Conservation (phyloP, 2,113 vertebrate species). For the Nothoprocta pentlandii region DNA sequence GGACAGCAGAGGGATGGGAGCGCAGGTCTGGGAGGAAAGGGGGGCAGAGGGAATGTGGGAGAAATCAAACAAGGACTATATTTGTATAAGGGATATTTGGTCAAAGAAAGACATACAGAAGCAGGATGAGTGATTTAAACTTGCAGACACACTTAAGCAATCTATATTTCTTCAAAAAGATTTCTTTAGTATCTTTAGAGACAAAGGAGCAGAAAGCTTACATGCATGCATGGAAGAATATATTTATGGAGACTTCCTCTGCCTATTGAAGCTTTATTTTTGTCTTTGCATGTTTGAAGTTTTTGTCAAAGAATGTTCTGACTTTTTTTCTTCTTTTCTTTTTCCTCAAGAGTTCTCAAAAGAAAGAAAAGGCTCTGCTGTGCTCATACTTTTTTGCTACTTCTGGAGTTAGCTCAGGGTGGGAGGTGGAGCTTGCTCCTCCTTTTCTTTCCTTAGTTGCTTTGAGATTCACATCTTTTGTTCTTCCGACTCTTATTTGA, state of each 20-base stretch:
- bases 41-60: neutral
- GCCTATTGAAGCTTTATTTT: conserved; percentile 49
- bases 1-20: neutral
- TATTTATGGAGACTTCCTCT: neutral
- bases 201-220: neutral
- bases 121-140: neutral
- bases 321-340: neutral
- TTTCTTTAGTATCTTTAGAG: neutral
- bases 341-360: neutral
- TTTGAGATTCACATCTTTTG: conserved; percentile 75
- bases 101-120: neutral
- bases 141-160: neutral
- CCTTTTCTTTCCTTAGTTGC: conserved; percentile 59
- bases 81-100: neutral
- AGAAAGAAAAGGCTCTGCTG: neutral
- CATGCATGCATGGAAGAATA: neutral
- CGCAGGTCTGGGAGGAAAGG: too few species aligned
- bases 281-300: conserved; percentile 34
- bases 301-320: neutral
- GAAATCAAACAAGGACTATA: neutral
- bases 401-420: conserved; percentile 31
- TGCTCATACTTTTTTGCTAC: conserved; percentile 13
- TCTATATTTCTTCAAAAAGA: neutral
- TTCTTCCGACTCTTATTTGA: conserved; percentile 44
- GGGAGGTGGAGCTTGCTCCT: conserved; percentile 26